Evolutionary conservation across 2,888 invertebrate genomes (phyloP), one percentile per base, ranked within the genome.

Genomic region (Biston betularia): DNA sequence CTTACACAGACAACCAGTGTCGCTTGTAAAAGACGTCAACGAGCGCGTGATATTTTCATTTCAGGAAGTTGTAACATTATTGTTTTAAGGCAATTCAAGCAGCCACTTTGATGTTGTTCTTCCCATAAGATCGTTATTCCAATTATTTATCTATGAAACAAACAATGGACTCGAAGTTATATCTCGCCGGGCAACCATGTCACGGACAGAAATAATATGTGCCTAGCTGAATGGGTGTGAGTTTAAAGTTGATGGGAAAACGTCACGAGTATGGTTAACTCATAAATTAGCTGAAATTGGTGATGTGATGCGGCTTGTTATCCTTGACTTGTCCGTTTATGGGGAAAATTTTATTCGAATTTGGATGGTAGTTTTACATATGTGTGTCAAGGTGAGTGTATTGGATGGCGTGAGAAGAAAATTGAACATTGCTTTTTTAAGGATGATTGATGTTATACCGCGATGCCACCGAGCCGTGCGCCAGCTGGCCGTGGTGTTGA

Each of bases 201-300:
- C 89, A 88, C 72, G 89, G 89, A 77, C 85, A 73, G 53, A 78
- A 75, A 75, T 77, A 79, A 82, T 74, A 79, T 76, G 35, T 46
- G 14, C 50, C 35, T 60, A 66, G 63, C 60, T 55, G 68, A 57
- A 70, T 74, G 69, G 72, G 70, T 64, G 66, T 70, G 69, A 74
- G 78, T 77, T 72, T 74, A 60, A 34, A 42, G 59, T 73, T 73
- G 72, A 55, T 77, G 75, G 69, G 63, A 73, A 77, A 72, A 75
- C 73, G 70, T n/a, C 56, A 67, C 10, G 45, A 44, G 40, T 34
- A 34, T 42, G 44, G 42, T 60, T 7, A 56, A 42, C 50, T 42
- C 55, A 55, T 58, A 63, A 63, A 68, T 61, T 57, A 62, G 14
- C 58, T 40, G 44, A 40, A 69, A 63, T 71, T 71, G 68, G 59